A percentile compares a stretch with the other conserved stretches of the same genome.
phyloP scores from a whole-genome alignment of 2,888 invertebrate species.

The Polymixis flavicincta region DNA sequence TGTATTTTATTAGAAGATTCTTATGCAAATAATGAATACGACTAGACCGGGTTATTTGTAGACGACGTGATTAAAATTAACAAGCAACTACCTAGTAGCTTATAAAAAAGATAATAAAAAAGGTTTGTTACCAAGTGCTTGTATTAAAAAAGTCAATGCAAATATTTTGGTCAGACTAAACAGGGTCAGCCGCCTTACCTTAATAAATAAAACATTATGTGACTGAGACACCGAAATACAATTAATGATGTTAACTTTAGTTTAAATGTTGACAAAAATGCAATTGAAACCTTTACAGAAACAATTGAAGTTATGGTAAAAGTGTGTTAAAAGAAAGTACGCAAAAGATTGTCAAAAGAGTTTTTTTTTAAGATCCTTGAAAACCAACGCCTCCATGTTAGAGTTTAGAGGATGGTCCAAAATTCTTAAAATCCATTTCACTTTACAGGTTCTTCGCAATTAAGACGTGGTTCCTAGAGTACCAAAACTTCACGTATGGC shows the following conservation, averaged over 20 bases:
- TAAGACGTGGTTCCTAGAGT: slow-evolving; percentile 95
- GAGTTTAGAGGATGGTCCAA: not conserved
- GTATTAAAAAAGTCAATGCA: not conserved
- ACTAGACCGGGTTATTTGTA: slow-evolving; percentile 40
- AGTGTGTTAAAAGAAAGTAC: not conserved
- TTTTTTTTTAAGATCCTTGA: not conserved
- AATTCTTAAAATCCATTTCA: not conserved
- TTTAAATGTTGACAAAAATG: not conserved
- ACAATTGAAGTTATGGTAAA: not conserved
- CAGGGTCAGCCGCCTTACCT: not conserved
- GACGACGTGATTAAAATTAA: slow-evolving; percentile 53
- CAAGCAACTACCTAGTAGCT: slow-evolving; percentile 9
- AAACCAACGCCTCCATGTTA: not conserved
- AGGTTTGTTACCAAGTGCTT: not conserved
- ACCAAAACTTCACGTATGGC: slow-evolving; percentile 94
- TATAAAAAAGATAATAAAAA: slow-evolving; percentile 36
- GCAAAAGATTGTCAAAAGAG: not conserved
- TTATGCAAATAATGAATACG: slow-evolving; percentile 55
- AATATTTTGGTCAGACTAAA: not conserved
- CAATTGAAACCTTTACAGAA: too few species aligned
- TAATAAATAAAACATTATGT: too few species aligned
- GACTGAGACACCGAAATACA: too few species aligned
- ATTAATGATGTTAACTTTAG: not conserved
- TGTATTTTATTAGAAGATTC: slow-evolving; percentile 60
- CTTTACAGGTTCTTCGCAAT: slow-evolving; percentile 93